Evolutionary conservation across 2,797 vertebrate species (phyloP), one percentile per base, ranked within the genome.

Genomic region (Acanthurus lineatus): DNA sequence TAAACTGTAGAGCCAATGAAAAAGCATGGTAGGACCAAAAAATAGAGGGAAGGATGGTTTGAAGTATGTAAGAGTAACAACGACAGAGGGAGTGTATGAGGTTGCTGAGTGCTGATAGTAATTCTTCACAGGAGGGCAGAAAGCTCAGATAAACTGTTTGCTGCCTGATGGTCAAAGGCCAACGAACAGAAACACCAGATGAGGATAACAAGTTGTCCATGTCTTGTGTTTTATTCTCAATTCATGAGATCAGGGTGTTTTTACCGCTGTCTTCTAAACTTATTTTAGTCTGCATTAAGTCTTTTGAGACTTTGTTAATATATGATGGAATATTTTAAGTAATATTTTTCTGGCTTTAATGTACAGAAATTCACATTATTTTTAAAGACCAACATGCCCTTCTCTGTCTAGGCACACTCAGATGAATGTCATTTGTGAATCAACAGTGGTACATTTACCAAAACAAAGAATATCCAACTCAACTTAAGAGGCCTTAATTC

Each of bases 171-270:
- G 45, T 49, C 44, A 28, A 28, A 56, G n/a, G 25, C 17, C 70
- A 35, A 22, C 20, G 14, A 61, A 25, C 63, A 59, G 35, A 52
- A 67, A 51, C 49, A 66, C 9, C 32, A 64, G 20, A 68, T 2
- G 47, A 8, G 16, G 11, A 68, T 48, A 35, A 35, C 4, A 20
- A 20, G 10, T 6, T 20, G 8, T 20, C 6, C 2, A 32, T 17
- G 25, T 56, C 20, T 51, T 20, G 6, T 9, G 25, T 2, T 48
- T 32, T 38, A 49, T 2, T 14, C 45, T 47, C 25, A 53, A 60
- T 48, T 54, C 16, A 12, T 19, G n/a, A 54, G 19, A 47, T 51
- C 14, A 4, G 9, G 16, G 16, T 49, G 11, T 28, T 22, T 45
- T 20, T 61, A 22, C 19, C 28, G 44, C 10, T 52, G 5, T 51